Evolutionary conservation across 2,797 vertebrate species (phyloP).

Genomic region (Thamnophis elegans): DNA sequence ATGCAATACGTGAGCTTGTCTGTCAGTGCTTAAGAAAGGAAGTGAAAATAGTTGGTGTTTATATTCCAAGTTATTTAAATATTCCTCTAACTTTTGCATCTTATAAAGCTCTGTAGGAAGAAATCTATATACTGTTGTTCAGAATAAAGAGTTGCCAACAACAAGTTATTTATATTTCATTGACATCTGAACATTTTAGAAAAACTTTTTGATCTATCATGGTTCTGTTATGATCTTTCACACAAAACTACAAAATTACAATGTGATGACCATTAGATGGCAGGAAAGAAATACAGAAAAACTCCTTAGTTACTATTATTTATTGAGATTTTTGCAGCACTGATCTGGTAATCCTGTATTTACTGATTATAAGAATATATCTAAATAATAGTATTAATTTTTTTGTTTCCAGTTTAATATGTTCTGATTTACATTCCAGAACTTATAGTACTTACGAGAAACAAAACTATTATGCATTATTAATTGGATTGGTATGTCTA

Average conservation of each 20-base stretch:
- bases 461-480: not conserved
- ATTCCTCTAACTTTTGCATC: not conserved
- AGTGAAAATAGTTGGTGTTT: not conserved
- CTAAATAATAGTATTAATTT: not conserved
- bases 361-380: not conserved
- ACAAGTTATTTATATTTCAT: not conserved
- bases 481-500: not conserved
- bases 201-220: not conserved
- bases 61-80: not conserved
- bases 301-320: not conserved
- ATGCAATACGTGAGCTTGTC: not conserved
- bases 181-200: not conserved
- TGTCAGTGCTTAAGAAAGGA: not conserved
- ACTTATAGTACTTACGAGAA: not conserved
- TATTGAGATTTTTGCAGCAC: not conserved
- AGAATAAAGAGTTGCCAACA: not conserved
- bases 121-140: not conserved
- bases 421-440: not conserved
- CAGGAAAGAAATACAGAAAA: not conserved
- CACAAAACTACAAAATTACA: not conserved
- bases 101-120: not conserved
- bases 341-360: not conserved
- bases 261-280: not conserved
- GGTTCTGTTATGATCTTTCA: not conserved
- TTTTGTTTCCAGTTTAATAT: not conserved